Conservation (phyloP, 2,797 vertebrate species). For the Molossus alvarezi region DNA sequence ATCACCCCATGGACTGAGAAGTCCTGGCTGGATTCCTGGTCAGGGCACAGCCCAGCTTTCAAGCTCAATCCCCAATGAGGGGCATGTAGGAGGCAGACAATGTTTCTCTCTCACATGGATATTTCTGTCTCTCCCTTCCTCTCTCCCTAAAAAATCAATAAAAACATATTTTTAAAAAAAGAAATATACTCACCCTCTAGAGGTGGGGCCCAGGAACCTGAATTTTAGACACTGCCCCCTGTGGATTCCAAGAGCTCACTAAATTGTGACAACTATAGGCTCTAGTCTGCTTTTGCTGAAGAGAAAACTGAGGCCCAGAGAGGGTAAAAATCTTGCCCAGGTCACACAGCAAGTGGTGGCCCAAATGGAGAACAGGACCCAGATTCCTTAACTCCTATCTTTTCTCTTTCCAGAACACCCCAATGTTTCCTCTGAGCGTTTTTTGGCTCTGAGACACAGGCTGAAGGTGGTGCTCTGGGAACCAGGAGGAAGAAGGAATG, state of each 20-base stretch:
- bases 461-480: background rate
- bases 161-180: too few relatives aligned
- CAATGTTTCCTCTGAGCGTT: background rate
- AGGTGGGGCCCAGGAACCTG: background rate
- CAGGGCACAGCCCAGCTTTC: too few relatives aligned
- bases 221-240: background rate
- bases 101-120: too few relatives aligned
- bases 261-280: background rate
- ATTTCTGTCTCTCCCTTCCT: too few relatives aligned
- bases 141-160: too few relatives aligned
- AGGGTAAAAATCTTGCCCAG: background rate
- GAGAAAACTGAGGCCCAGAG: background rate
- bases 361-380: background rate
- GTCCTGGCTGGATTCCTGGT: too few relatives aligned
- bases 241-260: background rate
- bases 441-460: conserved; percentile 29
- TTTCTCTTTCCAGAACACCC: background rate
- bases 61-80: too few relatives aligned
- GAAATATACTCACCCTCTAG: background rate
- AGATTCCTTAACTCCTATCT: background rate
- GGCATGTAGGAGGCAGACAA: too few relatives aligned
- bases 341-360: background rate
- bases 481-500: background rate
- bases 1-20: too few relatives aligned
- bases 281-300: background rate